Conservation (phyloP, 2,888 invertebrate species). For the Caenorhabditis sulstoni region DNA sequence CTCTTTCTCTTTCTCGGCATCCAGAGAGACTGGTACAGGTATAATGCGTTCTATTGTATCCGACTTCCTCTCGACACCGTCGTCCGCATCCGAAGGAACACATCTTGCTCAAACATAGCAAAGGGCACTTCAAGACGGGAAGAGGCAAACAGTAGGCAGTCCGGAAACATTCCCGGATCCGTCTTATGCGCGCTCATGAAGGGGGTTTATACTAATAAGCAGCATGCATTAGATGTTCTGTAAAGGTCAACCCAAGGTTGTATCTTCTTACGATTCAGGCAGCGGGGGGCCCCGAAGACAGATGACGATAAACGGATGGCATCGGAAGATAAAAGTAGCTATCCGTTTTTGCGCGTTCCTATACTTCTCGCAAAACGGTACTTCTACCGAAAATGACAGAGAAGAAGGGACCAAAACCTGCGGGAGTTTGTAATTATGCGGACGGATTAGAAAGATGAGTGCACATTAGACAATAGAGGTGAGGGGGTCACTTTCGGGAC, state of each 20-base stretch:
- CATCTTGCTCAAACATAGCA: conserved; percentile 52
- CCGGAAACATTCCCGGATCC: not conserved
- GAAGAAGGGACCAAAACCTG: conserved; percentile 1
- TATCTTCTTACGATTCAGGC: conserved; percentile 53
- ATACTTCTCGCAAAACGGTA: conserved; percentile 23
- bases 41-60: conserved; percentile 62
- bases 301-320: conserved; percentile 57
- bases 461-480: conserved; percentile 42
- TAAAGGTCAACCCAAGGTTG: conserved; percentile 53
- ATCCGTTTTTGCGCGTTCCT: conserved; percentile 45
- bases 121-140: conserved; percentile 38
- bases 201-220: conserved; percentile 52
- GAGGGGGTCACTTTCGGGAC: conserved; percentile 3
- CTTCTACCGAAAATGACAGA: conserved; percentile 31
- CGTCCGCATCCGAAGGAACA: conserved; percentile 39
- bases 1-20: conserved; percentile 45
- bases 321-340: conserved; percentile 56
- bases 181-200: conserved; percentile 1
- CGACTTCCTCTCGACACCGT: conserved; percentile 52
- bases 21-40: conserved; percentile 34
- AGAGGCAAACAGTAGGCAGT: conserved; percentile 22
- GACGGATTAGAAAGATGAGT: conserved; percentile 54
- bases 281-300: conserved; percentile 4
- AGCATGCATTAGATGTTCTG: conserved; percentile 45
- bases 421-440: conserved; percentile 53